phyloP scores from a whole-genome alignment of 2,797 vertebrate genomes.

The Coendou prehensilis region DNA sequence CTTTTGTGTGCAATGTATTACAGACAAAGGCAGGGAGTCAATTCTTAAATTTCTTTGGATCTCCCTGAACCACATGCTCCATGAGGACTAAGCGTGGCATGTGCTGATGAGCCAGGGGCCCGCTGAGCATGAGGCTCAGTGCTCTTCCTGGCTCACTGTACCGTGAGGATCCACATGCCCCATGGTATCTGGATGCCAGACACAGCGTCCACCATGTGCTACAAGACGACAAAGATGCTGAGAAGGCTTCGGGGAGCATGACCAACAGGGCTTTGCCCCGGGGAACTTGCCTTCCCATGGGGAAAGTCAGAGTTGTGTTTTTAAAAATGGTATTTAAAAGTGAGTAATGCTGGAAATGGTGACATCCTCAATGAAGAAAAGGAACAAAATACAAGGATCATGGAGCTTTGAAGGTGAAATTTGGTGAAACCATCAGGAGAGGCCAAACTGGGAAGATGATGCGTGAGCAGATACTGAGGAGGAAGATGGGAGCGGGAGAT shows the following conservation, averaged over 20 bases:
- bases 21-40: background rate
- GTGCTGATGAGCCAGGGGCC: background rate
- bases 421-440: background rate
- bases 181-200: too few species aligned
- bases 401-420: fast-evolving
- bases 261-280: too few species aligned
- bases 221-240: background rate
- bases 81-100: fast-evolving
- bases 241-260: fast-evolving
- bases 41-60: background rate
- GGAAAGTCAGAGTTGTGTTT: too few species aligned
- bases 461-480: background rate
- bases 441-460: background rate
- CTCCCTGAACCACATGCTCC: background rate
- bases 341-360: background rate
- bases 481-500: background rate
- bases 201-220: background rate
- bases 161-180: background rate
- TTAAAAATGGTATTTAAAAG: background rate
- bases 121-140: fast-evolving
- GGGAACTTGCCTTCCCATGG: background rate
- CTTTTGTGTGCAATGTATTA: fast-evolving
- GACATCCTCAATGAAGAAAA: background rate
- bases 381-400: background rate
- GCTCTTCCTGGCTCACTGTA: fast-evolving